A percentile compares a stretch with the other conserved stretches of the same genome.
These are phyloP conservation scores for Hydriomena furcata DNA, from an alignment of 2,888 invertebrate genomes.

Conservation along the genomic window DNA sequence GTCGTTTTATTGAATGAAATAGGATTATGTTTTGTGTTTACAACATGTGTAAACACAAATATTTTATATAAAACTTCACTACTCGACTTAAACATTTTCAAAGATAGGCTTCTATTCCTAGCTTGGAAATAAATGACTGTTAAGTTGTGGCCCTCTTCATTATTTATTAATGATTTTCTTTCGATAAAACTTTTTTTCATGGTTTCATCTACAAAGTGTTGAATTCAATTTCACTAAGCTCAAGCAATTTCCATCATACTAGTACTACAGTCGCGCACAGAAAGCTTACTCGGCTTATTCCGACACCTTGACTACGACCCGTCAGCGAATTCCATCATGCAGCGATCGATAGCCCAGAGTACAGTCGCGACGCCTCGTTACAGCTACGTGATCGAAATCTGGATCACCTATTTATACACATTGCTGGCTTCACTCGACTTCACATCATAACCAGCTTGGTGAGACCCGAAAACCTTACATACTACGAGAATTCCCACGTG, in stretches of 20 bases:
- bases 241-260: constrained; percentile 5
- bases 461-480: constrained; percentile 41
- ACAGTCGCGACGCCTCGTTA: constrained; percentile 77
- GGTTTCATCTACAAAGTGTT: no score
- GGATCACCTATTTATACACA: constrained; percentile 78
- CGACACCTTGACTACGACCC: constrained; percentile 17
- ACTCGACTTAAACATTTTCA: no score
- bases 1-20: no score
- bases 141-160: no score
- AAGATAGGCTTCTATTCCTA: no score
- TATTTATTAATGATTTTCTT: no score
- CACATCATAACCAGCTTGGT: constrained; percentile 49
- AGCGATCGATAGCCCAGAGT: constrained; percentile 61
- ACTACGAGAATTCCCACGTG: constrained; percentile 24
- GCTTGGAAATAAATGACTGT: no score
- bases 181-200: no score
- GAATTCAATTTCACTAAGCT: neutral
- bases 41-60: no score
- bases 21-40: no score
- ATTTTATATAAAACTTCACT: no score
- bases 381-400: constrained; percentile 77
- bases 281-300: constrained; percentile 37
- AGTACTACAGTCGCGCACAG: constrained; percentile 23
- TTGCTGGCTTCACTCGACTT: constrained; percentile 66
- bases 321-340: constrained; percentile 59